Percentiles rank a stretch among this genome's conserved stretches.
Conservation (phyloP, 2,113 vertebrate species). For the Nematolebias whitei region DNA sequence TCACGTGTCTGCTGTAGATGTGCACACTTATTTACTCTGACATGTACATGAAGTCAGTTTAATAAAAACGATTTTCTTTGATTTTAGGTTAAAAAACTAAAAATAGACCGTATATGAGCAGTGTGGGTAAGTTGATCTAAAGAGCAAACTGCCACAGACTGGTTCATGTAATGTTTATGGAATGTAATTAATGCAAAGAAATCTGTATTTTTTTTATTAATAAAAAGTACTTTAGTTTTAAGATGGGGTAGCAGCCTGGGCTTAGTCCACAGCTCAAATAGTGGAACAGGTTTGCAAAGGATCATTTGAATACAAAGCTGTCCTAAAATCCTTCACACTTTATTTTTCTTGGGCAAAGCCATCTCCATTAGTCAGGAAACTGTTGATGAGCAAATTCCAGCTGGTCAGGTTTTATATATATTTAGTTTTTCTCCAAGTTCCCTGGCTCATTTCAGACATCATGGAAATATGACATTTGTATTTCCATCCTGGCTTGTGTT, state of each 20-base stretch:
- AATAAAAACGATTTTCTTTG: conserved; percentile 13
- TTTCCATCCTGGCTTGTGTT: conserved; percentile 70
- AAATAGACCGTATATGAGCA: conserved; percentile 17
- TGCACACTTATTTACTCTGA: conserved; percentile 2
- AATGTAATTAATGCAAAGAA: too few relatives aligned
- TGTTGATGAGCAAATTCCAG: conserved; percentile 65
- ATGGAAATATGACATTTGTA: conserved; percentile 52
- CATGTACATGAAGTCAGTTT: conserved; percentile 21
- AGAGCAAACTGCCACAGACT: too few relatives aligned
- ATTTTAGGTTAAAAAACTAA: conserved; percentile 18
- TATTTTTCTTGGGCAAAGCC: conserved; percentile 74
- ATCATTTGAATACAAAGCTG: conserved; percentile 58
- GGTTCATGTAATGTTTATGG: too few relatives aligned
- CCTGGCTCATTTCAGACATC: conserved; percentile 50
- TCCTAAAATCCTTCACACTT: conserved; percentile 61
- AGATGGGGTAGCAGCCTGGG: conserved; percentile 43
- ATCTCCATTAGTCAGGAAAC: conserved; percentile 64
- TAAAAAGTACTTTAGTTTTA: conserved; percentile 41
- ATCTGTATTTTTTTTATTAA: too few relatives aligned
- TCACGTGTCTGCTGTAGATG: conserved; percentile 20
- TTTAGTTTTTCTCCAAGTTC: conserved; percentile 43
- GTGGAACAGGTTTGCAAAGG: conserved; percentile 57
- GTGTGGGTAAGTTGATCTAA: conserved; percentile 34
- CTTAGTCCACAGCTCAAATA: conserved; percentile 51
- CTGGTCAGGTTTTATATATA: conserved; percentile 41